Base-by-base conservation (phyloP, 2,797 vertebrate species). In the Sebastes steindachneri region DNA sequence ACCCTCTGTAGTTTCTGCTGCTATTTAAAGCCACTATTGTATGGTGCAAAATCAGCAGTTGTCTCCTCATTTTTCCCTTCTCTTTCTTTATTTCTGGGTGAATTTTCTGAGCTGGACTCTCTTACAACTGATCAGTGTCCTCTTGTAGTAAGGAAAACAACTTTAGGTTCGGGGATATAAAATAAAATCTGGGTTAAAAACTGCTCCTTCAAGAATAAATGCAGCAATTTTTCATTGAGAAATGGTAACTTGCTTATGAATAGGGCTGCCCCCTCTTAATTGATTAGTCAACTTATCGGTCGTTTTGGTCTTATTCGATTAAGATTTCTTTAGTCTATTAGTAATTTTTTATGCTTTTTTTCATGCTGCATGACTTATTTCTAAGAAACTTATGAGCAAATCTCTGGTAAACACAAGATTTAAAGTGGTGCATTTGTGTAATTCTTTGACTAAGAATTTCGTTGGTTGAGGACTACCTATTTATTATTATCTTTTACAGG, bases 401-500 rank as follows among this genome's bases (percentile, higher is more conserved):
- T 48, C 45, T 48, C 45, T 48, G 45, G 45, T 48, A 48, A 48
- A 19, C 41, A 41, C 41, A 48, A 19, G 45, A 48, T 48, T 48
- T 48, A 48, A 48, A 48, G 45, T 48, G 17, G 0, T 48, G 41
- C 41, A 15, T 45, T 45, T 45, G 41, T 45, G 41, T 45, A 15
- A 45, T 45, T 45, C 41, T 45, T 45, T 45, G 41, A 45, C 41
- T 45, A 48, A 48, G 41, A 48, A 48, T 48, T 48, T 48, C 45
- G 1, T 48, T 48, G 45, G 45, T 48, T 17, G 17, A 9, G 17
- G 45, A 48, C 7, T 8, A 17, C 45, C 45, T 29, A 15, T 1
- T 54, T 41, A 11, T 63, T 79, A 48, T 68, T 12, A 0, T 70
- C 3, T n/a, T 73, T 11, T 65, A 5, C 82, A 99, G 99, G 99